Conservation (phyloP, 1,140 invertebrate genomes). For the Micrasema minimum region DNA sequence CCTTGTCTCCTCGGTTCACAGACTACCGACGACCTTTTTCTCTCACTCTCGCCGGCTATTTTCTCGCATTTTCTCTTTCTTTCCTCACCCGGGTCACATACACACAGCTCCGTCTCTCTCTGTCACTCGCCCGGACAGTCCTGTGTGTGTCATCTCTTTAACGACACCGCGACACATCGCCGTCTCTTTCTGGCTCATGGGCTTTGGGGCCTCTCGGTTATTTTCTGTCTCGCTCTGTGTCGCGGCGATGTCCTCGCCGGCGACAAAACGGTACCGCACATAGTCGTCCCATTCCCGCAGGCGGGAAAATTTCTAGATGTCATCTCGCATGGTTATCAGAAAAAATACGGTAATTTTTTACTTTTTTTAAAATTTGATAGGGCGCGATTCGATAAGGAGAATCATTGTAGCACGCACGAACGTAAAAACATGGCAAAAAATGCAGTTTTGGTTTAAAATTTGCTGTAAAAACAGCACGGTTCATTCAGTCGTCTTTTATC, state of each 20-base stretch:
- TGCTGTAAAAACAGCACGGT: slow-evolving; percentile 30
- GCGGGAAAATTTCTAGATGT: slow-evolving; percentile 37
- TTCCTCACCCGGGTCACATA: slow-evolving; percentile 19
- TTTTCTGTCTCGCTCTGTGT: slow-evolving; percentile 19
- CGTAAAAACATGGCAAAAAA: background rate
- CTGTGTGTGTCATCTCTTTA: slow-evolving; percentile 37
- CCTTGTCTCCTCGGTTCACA: slow-evolving; percentile 38
- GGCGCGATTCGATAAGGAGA: background rate
- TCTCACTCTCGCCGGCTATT: slow-evolving; percentile 31
- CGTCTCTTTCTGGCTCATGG: slow-evolving; percentile 4
- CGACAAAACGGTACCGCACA: slow-evolving; percentile 31
- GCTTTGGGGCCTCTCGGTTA: background rate
- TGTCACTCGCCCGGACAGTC: slow-evolving; percentile 38
- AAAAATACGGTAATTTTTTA: background rate
- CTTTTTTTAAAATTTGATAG: background rate
- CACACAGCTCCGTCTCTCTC: slow-evolving; percentile 34
- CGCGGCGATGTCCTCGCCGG: slow-evolving; percentile 26
- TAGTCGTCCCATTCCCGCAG: slow-evolving; percentile 32
- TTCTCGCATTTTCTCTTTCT: slow-evolving; percentile 32
- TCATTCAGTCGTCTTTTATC: slow-evolving; percentile 29
- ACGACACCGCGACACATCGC: slow-evolving; percentile 32
- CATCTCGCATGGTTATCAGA: slow-evolving; percentile 15
- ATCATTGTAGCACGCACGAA: background rate
- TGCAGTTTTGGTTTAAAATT: slow-evolving; percentile 25
- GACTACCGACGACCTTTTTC: slow-evolving; percentile 35